Conservation (phyloP, 2,113 vertebrate genomes). For the Leucopternis melanops region DNA sequence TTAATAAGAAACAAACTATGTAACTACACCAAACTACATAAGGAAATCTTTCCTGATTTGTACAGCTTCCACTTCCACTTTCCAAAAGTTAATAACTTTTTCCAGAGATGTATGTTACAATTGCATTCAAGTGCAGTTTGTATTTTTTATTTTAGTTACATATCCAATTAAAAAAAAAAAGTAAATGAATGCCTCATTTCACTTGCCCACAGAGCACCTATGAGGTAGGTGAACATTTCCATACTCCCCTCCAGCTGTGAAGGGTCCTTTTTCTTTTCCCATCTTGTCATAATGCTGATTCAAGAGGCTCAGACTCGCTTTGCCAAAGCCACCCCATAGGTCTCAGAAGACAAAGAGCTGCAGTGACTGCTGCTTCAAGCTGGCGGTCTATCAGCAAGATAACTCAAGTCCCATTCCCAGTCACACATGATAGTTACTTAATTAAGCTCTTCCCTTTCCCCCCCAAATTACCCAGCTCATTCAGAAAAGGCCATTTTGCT, state of each 20-base stretch:
- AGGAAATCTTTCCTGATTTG: neutral
- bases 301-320: neutral
- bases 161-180: neutral
- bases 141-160: neutral
- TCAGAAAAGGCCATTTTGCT: neutral
- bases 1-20: neutral
- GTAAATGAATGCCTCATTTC: neutral
- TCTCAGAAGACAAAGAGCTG: neutral
- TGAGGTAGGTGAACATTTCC: neutral
- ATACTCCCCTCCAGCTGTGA: neutral
- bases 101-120: neutral
- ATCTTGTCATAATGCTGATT: neutral
- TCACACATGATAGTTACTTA: neutral
- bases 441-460: neutral
- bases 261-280: neutral
- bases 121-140: neutral
- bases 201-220: neutral
- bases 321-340: neutral
- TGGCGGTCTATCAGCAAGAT: neutral
- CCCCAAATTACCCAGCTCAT: neutral
- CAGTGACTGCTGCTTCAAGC: neutral
- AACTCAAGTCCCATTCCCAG: neutral
- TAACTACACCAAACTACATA: neutral
- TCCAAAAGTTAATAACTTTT: neutral
- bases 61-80: neutral